These are phyloP conservation scores for Stegophylla sp. DNA, from an alignment of 2,888 invertebrate species.

Conservation along the genomic window DNA sequence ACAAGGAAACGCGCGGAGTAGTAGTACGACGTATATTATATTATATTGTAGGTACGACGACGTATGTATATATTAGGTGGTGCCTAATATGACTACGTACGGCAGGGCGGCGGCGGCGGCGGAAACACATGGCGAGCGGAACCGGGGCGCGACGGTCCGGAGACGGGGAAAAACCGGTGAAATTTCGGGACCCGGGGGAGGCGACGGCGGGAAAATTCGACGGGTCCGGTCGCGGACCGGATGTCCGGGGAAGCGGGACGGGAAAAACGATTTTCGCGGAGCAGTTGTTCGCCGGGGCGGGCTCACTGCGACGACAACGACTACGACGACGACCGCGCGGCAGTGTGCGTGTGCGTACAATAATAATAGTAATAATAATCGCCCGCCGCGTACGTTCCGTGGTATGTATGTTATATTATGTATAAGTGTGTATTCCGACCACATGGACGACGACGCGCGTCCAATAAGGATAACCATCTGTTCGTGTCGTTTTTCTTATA, in stretches of 20 bases:
- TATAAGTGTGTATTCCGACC: constrained; percentile 45
- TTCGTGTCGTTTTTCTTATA: constrained; percentile 48
- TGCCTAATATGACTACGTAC: not conserved
- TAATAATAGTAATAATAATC: constrained; percentile 31
- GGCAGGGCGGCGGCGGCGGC: not conserved
- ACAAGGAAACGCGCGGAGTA: constrained; percentile 46
- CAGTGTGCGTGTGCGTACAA: not conserved
- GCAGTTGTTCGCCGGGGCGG: constrained; percentile 45
- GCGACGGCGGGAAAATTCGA: not conserved
- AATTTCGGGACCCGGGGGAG: not conserved
- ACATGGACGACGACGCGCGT: constrained; percentile 42
- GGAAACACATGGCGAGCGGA: constrained; percentile 49
- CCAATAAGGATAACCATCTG: constrained; percentile 58
- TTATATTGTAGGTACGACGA: no score
- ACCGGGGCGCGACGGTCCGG: constrained; percentile 1
- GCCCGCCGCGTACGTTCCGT: not conserved
- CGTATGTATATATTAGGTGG: no score
- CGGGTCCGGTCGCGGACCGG: constrained; percentile 16
- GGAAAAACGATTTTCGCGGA: constrained; percentile 48
- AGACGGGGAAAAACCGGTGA: not conserved
- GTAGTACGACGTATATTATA: no score
- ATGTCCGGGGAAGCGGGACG: constrained; percentile 29
- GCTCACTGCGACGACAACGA: not conserved
- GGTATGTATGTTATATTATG: not conserved
- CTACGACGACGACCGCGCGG: not conserved